phyloP scores from a whole-genome alignment of 2,888 invertebrate species.

The Hermodice carunculata region DNA sequence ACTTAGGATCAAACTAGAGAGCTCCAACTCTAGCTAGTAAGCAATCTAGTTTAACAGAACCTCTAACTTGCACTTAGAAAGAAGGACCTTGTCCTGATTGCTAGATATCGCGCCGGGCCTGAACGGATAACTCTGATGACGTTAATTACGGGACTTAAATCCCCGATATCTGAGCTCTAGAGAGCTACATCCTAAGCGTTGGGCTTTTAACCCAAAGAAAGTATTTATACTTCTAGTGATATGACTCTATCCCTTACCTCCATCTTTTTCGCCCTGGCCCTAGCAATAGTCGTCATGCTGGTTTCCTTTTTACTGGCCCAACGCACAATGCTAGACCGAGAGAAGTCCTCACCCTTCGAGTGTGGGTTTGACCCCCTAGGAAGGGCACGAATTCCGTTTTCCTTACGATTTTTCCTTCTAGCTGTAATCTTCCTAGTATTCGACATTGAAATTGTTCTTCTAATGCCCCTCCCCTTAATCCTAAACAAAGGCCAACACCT shows the following conservation, averaged over 20 bases:
- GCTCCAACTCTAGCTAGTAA: constrained; percentile 50
- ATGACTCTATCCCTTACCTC: background rate
- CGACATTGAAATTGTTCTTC: constrained; percentile 79
- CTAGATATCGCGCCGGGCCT: constrained; percentile 36
- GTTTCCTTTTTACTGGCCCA: constrained; percentile 14
- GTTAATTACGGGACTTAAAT: constrained; percentile 31
- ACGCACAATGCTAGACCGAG: constrained; percentile 29
- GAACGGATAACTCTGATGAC: constrained; percentile 45
- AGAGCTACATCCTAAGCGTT: constrained; percentile 35
- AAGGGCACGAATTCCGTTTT: constrained; percentile 74
- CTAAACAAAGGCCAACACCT: background rate
- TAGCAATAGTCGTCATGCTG: constrained; percentile 18
- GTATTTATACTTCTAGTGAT: constrained; percentile 29
- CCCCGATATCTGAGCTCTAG: constrained; percentile 24
- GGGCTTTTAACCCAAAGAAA: constrained; percentile 39
- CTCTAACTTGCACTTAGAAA: constrained; percentile 33
- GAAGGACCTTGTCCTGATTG: constrained; percentile 36
- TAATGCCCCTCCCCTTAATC: constrained; percentile 50
- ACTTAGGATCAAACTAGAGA: constrained; percentile 79
- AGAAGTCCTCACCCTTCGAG: constrained; percentile 73
- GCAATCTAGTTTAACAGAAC: constrained; percentile 36
- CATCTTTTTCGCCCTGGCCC: constrained; percentile 3
- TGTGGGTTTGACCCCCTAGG: constrained; percentile 76
- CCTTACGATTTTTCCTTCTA: constrained; percentile 77
- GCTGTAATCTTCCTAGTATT: constrained; percentile 81